These are phyloP conservation scores for Rhynchomys soricoides DNA, from an alignment of 2,113 vertebrate genomes.

Conservation along the genomic window DNA sequence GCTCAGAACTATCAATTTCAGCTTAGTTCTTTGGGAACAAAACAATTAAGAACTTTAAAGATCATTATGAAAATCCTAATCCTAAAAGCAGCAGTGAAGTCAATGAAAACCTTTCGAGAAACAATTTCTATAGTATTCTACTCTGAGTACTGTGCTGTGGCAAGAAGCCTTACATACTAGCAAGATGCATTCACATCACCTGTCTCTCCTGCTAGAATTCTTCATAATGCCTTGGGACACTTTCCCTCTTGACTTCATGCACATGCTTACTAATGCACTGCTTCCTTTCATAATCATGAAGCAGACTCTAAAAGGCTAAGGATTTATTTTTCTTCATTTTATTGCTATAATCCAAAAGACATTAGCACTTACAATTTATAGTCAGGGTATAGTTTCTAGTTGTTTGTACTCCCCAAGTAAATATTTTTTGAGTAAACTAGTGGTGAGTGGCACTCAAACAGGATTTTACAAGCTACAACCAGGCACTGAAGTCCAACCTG, in stretches of 20 bases:
- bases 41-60: background rate
- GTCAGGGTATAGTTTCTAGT: background rate
- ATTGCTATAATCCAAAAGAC: background rate
- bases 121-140: background rate
- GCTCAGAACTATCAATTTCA: background rate
- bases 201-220: background rate
- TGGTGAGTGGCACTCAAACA: background rate
- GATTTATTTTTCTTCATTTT: background rate
- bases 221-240: fast-evolving
- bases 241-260: background rate
- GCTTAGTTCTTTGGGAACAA: slow-evolving; percentile 27
- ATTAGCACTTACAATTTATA: background rate
- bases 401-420: background rate
- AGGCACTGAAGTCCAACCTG: background rate
- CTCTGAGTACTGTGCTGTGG: background rate
- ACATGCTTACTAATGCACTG: background rate
- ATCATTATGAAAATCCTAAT: slow-evolving; percentile 16
- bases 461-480: background rate
- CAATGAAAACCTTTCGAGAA: slow-evolving; percentile 17
- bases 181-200: fast-evolving
- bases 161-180: background rate
- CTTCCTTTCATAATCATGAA: background rate
- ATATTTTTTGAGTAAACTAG: background rate
- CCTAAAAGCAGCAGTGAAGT: background rate
- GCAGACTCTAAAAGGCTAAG: background rate